Evolutionary conservation across 2,113 vertebrate genomes (phyloP), one percentile per base, ranked within the genome.

Genomic region (Dolichallabes microphthalmus): DNA sequence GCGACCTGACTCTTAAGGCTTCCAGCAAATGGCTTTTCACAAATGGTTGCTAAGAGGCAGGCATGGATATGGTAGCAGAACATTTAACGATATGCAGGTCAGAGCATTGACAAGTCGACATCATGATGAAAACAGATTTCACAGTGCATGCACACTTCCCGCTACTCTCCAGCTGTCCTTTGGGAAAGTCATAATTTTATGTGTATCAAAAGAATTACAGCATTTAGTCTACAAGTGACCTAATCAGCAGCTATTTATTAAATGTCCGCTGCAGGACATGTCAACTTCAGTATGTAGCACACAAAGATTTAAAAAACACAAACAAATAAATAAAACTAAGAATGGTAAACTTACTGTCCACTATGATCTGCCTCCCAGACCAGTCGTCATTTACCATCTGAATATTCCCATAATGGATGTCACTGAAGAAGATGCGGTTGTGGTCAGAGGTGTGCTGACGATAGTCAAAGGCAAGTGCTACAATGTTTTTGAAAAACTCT

Each of bases 361-460:
- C 93, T 1, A 99, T 93, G 52, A 99, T 80, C 91, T 93, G 89
- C 92, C 96, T 95, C 87, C 92, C 96, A 9, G 96, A 93, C 98
- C 98, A 99, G 93, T 99, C 97, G 82, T 99, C 98, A 45, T 96
- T 97, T 86, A 99, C 97, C 85, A 98, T 94, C 88, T 99, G 98
- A 88, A 99, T 99, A 90, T 99, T 99, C 90, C 97, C 98, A 89
- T 96, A 99, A 86, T 99, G 98, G 30, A 97, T 95, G 7, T 99
- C 98, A 3, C 98, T 99, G 91, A 97, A 99, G 93, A 99, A 99
- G 12, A 99, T 96, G n/a, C 97, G 96, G 77, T 98, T 99, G 19
- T 93, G 95, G 9, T 96, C 96, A 77, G 89, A 91, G 64, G 92
- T 93, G 90, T 91, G 94, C 89, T 97, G 96, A 66, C 94, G 94